Base-by-base conservation (phyloP, 2,113 vertebrate species). In the Camelus bactrianus region DNA sequence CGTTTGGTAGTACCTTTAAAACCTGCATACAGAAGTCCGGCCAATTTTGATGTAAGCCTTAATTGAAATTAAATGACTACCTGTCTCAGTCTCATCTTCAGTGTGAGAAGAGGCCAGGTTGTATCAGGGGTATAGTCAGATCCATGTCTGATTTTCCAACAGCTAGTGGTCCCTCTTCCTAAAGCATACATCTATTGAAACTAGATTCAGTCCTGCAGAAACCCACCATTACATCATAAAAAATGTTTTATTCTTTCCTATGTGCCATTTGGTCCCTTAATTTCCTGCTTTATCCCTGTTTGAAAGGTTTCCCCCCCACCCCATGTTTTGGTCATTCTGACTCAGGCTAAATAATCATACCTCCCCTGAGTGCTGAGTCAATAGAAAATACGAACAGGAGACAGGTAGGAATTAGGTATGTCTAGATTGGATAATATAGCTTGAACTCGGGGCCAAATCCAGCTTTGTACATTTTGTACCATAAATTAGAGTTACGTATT, bases 61-160 rank as follows among this genome's bases (percentile, higher is more conserved):
- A 70, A 91, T 60, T 93, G 60, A 84, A 89, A 56, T 79, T 50
- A 93, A 95, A 89, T 89, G 42, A 70, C 26, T 93, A 11, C 38
- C 30, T 69, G 4, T 60, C 58, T 92, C 13, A 77, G 8, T 32
- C 5, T 97, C 32, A 95, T 91, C 6, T 84, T 89, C 65, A 80
- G 13, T 56, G 30, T 56, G 11, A 82, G 35, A 91, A 70, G 83
- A 92, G 8, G 56, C 76, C 42, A 54, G 60, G 1, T 60, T 77
- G 30, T 90, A 32, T 35, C 54, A 80, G 38, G 4, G 69, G 0
- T 81, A 4, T 46, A 89, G 42, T 72, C 11, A 42, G 14, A 87
- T 67, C 16, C 17, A 6, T 84, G 35, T 22, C 83, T 85, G 19
- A 81, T 56, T 95, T 95, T 75, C 65, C 8, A 80, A 14, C 16